These are phyloP conservation scores for Netelia virgata DNA, from an alignment of 2,888 invertebrate genomes.

Conservation along the genomic window DNA sequence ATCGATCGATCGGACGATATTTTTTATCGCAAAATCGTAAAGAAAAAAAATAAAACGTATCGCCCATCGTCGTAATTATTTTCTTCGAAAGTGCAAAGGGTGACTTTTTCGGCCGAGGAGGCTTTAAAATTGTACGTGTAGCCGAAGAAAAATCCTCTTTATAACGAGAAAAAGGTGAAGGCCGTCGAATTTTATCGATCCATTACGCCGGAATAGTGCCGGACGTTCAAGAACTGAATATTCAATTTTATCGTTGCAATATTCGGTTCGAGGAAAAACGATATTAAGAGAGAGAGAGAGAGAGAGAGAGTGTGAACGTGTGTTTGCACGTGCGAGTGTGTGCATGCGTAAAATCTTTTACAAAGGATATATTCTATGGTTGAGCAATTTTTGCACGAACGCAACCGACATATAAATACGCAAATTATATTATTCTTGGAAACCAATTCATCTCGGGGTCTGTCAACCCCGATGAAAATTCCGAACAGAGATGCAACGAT, in stretches of 20 bases:
- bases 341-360: neutral
- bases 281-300: neutral
- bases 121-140: neutral
- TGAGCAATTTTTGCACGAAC: slow-evolving; percentile 6
- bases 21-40: too few species aligned
- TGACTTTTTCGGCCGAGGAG: neutral
- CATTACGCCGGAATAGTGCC: slow-evolving; percentile 14
- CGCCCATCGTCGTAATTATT: too few species aligned
- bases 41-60: too few species aligned
- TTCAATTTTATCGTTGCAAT: slow-evolving; percentile 37
- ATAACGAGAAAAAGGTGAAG: slow-evolving; percentile 31
- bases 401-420: neutral
- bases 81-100: too few species aligned
- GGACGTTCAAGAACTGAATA: slow-evolving; percentile 34
- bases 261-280: slow-evolving; percentile 11
- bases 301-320: neutral
- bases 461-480: neutral
- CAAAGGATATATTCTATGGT: slow-evolving; percentile 3
- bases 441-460: slow-evolving; percentile 10
- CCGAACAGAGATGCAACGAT: neutral
- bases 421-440: neutral
- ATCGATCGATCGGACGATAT: too few species aligned
- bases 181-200: slow-evolving; percentile 43
- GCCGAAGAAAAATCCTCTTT: neutral
- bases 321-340: too few species aligned